Evolutionary conservation across 2,888 invertebrate genomes (phyloP).

Genomic region (Polylopha cassiicola): DNA sequence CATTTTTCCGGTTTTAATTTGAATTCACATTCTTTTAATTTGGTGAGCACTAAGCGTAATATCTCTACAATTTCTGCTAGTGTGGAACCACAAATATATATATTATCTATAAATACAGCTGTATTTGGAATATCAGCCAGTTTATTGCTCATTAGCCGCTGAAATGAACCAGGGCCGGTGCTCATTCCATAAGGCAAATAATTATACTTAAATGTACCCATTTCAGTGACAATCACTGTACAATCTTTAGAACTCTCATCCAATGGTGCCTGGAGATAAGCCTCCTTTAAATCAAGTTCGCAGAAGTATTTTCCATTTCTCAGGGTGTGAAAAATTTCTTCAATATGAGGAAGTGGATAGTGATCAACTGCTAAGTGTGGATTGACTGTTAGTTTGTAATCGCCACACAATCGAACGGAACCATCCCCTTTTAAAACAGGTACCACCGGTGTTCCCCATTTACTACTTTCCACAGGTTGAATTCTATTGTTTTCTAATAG

Average conservation of each 20-base stretch:
- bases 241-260: conserved; percentile 12
- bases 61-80: no score
- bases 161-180: conserved; percentile 15
- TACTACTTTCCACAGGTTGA: conserved; percentile 19
- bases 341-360: conserved; percentile 8
- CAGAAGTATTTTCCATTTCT: conserved; percentile 18
- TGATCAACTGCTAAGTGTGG: conserved; percentile 18
- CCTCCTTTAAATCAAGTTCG: conserved; percentile 23
- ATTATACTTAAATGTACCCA: conserved; percentile 16
- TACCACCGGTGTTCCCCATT: conserved; percentile 30
- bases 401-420: conserved; percentile 29
- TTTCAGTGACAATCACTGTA: conserved; percentile 19
- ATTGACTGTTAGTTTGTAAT: conserved; percentile 27
- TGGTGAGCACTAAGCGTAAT: no score
- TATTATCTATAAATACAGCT: conserved; percentile 8
- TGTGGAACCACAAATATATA: neutral
- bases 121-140: conserved; percentile 4
- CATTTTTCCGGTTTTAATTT: neutral
- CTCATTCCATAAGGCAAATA: conserved; percentile 19
- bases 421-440: conserved; percentile 27
- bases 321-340: conserved; percentile 10
- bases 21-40: no score
- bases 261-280: conserved; percentile 24
- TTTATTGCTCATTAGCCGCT: conserved; percentile 4
- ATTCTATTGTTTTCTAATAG: conserved; percentile 18